Evolutionary conservation across 1,140 invertebrate genomes (phyloP), one percentile per base, ranked within the genome.

Genomic region (Brachionus asplanchnoidis): DNA sequence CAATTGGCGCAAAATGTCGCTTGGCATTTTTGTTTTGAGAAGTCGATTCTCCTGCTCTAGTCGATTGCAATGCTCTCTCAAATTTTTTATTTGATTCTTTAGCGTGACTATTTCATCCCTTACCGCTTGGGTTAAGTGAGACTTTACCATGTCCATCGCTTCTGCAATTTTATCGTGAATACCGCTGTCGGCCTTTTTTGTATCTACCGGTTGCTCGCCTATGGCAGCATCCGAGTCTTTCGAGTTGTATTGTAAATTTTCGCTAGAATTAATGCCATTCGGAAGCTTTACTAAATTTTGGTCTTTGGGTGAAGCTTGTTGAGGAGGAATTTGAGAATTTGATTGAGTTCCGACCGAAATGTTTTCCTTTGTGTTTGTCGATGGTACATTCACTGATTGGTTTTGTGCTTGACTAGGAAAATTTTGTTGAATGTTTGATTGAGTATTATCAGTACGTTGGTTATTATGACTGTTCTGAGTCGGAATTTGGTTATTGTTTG

Each of bases 41-140:
- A 82, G 3, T 44, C n/a, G 42, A 82, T 82, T 82, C n/a, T 82
- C 79, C 36, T 82, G 79, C 23, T 82, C 79, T 20, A 82, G 44
- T 23, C 79, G 50, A 23, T 23, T 68, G 32, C 53, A 60, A 11
- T 82, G n/a, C 9, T 82, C 79, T 68, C 28, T 60, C 17, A 82
- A 44, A 11, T 60, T 36, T 56, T 82, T 82, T 82, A 82, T 82
- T 82, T 82, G n/a, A 40, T 65, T 60, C 60, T 82, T 82, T 3
- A 82, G 42, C 3, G 79, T 23, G 1, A 68, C 79, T 17, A 82
- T 82, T 82, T 82, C 79, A 12, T 82, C 79, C 36, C 42, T 40
- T 20, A 82, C 79, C 14, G 79, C 79, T 60, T 56, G 53, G 28
- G 79, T 82, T 44, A 82, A 82, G 26, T 60, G 53, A 11, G 79